These are phyloP conservation scores for Engraulis encrasicolus DNA, from an alignment of 2,113 vertebrate species.

Conservation along the genomic window DNA sequence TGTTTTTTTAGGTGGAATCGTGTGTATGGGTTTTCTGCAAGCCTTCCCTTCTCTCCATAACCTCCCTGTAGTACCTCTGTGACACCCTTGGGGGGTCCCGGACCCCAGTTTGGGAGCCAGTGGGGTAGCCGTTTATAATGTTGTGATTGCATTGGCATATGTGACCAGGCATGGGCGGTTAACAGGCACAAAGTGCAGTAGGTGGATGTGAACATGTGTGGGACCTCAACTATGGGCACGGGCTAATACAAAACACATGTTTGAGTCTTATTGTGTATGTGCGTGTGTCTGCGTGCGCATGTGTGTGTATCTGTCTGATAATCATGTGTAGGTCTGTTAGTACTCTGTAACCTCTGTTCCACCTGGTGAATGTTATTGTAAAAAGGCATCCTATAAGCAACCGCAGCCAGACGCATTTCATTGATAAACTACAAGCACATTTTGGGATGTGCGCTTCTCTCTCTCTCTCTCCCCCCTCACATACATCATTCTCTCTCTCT, in stretches of 20 bases:
- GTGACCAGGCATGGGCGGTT: background rate
- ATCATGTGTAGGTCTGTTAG: too few relatives aligned
- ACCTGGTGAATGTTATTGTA: background rate
- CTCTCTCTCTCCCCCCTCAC: too few relatives aligned
- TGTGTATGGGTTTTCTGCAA: too few relatives aligned
- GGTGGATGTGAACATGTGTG: background rate
- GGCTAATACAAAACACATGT: background rate
- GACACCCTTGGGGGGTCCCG: too few relatives aligned
- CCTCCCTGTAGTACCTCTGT: too few relatives aligned
- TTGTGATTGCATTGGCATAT: background rate
- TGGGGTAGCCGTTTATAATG: background rate
- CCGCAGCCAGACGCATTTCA: too few relatives aligned
- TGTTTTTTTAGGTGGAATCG: too few relatives aligned
- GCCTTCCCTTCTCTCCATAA: too few relatives aligned
- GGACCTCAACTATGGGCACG: background rate
- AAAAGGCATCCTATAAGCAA: background rate
- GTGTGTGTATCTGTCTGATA: constrained; percentile 46
- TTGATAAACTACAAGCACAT: background rate
- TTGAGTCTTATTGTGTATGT: background rate
- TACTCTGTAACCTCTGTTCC: constrained; percentile 14
- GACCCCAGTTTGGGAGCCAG: too few relatives aligned
- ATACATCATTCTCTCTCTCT: too few relatives aligned
- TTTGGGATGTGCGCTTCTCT: background rate
- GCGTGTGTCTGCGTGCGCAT: background rate
- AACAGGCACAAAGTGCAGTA: background rate